These are phyloP conservation scores for Candidula unifasciata DNA, from an alignment of 2,888 invertebrate genomes.

Conservation along the genomic window DNA sequence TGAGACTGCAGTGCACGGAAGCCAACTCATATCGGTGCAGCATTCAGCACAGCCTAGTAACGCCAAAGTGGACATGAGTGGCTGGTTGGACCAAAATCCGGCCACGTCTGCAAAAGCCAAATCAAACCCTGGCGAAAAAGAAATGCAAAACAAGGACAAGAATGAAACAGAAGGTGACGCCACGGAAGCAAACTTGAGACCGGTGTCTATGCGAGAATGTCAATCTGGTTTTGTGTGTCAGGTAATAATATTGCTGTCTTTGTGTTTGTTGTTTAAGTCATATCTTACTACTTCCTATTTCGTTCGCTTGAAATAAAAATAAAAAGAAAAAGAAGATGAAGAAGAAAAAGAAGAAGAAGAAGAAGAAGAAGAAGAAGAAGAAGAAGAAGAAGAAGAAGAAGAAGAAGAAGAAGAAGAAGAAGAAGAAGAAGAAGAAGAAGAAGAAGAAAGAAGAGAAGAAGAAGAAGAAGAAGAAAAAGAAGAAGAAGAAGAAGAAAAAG, in stretches of 20 bases:
- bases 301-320: too few relatives aligned
- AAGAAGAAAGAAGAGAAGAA: not conserved
- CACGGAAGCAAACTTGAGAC: not conserved
- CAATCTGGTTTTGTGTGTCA: not conserved
- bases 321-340: too few relatives aligned
- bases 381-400: not conserved
- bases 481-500: not conserved
- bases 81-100: not conserved
- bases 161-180: not conserved
- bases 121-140: not conserved
- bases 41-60: not conserved
- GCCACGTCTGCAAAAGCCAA: not conserved
- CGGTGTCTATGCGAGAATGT: not conserved
- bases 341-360: too few relatives aligned
- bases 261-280: not conserved
- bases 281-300: not conserved
- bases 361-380: too few relatives aligned
- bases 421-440: not conserved
- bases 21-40: not conserved
- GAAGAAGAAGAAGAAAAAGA: not conserved
- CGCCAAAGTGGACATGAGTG: slow-evolving; percentile 2
- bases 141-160: too few relatives aligned
- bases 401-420: not conserved
- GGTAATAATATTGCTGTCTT: not conserved
- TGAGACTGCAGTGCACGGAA: not conserved